A percentile compares a stretch with the other conserved stretches of the same genome.
phyloP scores from a whole-genome alignment of 1,140 invertebrate species.

The Drosophila persimilis region DNA sequence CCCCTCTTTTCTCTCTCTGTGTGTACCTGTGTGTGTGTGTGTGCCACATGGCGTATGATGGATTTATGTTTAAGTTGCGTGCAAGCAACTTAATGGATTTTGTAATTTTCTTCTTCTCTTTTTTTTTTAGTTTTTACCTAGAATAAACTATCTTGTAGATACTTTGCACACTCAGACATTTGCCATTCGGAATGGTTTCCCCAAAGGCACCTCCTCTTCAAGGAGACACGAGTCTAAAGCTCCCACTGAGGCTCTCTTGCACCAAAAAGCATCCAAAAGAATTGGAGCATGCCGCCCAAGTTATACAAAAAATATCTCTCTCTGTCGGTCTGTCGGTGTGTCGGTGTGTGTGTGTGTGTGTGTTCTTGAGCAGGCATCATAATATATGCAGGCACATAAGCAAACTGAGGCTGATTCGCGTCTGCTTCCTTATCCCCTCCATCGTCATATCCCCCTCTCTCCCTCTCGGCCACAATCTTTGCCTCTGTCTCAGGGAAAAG shows the following conservation, averaged over 20 bases:
- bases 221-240: conserved; percentile 42
- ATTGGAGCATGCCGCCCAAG: conserved; percentile 73
- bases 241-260: conserved; percentile 55
- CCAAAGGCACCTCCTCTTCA: conserved; percentile 14
- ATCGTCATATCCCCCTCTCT: background rate
- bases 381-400: conserved; percentile 76
- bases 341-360: background rate
- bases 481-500: conserved; percentile 22
- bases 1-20: conserved; percentile 32
- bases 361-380: conserved; percentile 60
- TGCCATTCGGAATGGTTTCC: conserved; percentile 40
- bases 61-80: conserved; percentile 82
- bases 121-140: conserved; percentile 26
- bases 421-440: background rate
- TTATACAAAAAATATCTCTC: conserved; percentile 62
- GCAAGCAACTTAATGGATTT: conserved; percentile 82
- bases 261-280: conserved; percentile 40
- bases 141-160: conserved; percentile 61
- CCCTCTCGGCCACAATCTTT: conserved; percentile 3
- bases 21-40: conserved; percentile 31
- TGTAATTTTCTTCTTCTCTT: conserved; percentile 66
- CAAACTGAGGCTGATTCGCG: conserved; percentile 38
- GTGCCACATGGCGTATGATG: conserved; percentile 79
- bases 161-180: conserved; percentile 25
- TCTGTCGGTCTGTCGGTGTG: conserved; percentile 1